These are phyloP conservation scores for Anoplopoma fimbria DNA, from an alignment of 2,113 vertebrate species.

Conservation along the genomic window DNA sequence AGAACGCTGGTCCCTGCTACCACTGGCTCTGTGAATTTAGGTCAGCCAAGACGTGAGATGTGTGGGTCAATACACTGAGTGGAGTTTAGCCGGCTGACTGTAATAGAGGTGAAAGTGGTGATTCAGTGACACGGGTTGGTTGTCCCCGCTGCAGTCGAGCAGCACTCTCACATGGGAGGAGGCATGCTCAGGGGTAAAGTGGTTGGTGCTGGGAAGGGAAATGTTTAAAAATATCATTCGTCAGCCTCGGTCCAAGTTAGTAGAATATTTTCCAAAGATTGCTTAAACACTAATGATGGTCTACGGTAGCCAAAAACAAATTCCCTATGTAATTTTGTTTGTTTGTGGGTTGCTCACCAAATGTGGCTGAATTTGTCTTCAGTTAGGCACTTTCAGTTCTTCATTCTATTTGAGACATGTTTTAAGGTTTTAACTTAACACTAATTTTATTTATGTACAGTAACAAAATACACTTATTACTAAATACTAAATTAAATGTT, in stretches of 20 bases:
- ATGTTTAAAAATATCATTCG: conserved; percentile 51
- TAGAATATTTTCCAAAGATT: conserved; percentile 3
- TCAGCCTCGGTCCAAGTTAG: conserved; percentile 15
- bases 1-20: conserved; percentile 39
- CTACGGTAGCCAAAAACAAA: conserved; percentile 10
- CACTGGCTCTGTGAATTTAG: conserved; percentile 71
- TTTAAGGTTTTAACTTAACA: neutral
- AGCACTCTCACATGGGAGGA: conserved; percentile 31
- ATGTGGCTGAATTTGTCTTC: neutral
- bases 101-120: conserved; percentile 68
- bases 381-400: neutral
- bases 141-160: conserved; percentile 23
- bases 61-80: conserved; percentile 73
- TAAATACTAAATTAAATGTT: neutral
- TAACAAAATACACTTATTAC: neutral
- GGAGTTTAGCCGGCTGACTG: conserved; percentile 55
- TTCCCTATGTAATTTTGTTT: conserved; percentile 37
- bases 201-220: conserved; percentile 2
- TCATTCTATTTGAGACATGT: neutral
- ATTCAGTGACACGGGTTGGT: conserved; percentile 49
- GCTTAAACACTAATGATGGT: conserved; percentile 17
- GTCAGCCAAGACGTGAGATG: conserved; percentile 69
- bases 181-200: conserved; percentile 1
- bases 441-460: neutral
- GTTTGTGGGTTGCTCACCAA: conserved; percentile 20